Evolutionary conservation across 2,888 invertebrate species (phyloP).

Genomic region (Brachypterus glaber): DNA sequence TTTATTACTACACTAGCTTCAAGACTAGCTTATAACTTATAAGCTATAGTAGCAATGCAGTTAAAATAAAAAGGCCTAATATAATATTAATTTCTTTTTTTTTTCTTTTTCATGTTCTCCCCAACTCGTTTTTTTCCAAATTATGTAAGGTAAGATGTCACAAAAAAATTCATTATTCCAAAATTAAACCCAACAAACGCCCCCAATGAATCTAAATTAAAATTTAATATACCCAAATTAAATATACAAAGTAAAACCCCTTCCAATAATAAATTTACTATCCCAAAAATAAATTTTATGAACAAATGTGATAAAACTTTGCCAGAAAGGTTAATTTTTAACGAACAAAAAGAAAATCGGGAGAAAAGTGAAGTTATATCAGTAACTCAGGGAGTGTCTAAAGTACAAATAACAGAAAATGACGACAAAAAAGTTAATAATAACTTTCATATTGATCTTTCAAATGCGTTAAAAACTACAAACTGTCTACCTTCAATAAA

Average conservation of each 20-base stretch:
- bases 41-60: too few relatives aligned
- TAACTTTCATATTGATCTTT: conserved; percentile 39
- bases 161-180: conserved; percentile 16
- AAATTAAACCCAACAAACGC: conserved; percentile 7
- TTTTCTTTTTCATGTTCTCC: conserved; percentile 32
- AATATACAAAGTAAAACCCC: conserved; percentile 15
- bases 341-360: neutral
- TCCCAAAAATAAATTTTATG: conserved; percentile 12
- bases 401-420: neutral
- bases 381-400: neutral
- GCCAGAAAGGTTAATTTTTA: neutral
- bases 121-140: conserved; percentile 25
- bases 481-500: conserved; percentile 21
- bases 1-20: too few relatives aligned
- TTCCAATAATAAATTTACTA: conserved; percentile 13
- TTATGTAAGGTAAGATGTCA: conserved; percentile 45
- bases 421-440: conserved; percentile 7
- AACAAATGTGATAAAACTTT: neutral
- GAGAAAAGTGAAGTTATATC: neutral
- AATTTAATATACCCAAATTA: conserved; percentile 28
- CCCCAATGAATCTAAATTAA: conserved; percentile 5
- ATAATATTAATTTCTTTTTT: conserved; percentile 19
- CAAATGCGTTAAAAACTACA: conserved; percentile 34
- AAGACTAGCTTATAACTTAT: too few relatives aligned
- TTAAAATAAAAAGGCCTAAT: too few relatives aligned